Base-by-base conservation (phyloP, 2,113 vertebrate genomes). In the Nanorana parkeri region DNA sequence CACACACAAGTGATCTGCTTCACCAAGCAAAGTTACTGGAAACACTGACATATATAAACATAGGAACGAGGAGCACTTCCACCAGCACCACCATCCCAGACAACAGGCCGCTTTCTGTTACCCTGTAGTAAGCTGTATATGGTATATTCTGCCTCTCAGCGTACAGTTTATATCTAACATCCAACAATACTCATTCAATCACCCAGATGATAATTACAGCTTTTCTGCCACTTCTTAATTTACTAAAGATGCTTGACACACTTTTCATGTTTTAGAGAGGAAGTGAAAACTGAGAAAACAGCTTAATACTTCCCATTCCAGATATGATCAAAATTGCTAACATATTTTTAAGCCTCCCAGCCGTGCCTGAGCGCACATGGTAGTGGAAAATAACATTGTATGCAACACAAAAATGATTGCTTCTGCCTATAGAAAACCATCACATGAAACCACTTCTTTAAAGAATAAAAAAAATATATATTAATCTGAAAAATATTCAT, bases 21-120 rank as follows among this genome's bases (percentile, higher is more conserved):
- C 52, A 71, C 21, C 68, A 52, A 52, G 51, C 23, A 17, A 54
- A 4, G 63, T 78, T 55, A 78, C 52, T 73, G 71, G 26, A 73
- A 74, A 73, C 69, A 56, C 3, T 19, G 55, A 74, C 20, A 24
- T 21, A 74, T 58, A 73, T 73, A 73, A 73, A 73, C 52, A 73
- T 19, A 26, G 47, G 69, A 29, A 58, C 3, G 8, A 29, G 5
- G 8, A 29, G 5, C 23, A 73, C 47, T 56, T 73, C 24, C 24
- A 73, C 52, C 71, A 47, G 6, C 41, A 56, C 52, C 26, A 56
- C 69, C 69, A 17, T n/a, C 26, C 55, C 56, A 63, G 54, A 74
- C 71, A 36, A 32, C 71, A 58, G 71, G 4, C 13, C 8, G 2
- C 17, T 32, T 20, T 74, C 8, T 36, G 13, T 21, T 32, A 29